A percentile compares a stretch with the other conserved stretches of the same genome.
phyloP scores from a whole-genome alignment of 2,888 invertebrate species.

The Rhogogaster chlorosoma region DNA sequence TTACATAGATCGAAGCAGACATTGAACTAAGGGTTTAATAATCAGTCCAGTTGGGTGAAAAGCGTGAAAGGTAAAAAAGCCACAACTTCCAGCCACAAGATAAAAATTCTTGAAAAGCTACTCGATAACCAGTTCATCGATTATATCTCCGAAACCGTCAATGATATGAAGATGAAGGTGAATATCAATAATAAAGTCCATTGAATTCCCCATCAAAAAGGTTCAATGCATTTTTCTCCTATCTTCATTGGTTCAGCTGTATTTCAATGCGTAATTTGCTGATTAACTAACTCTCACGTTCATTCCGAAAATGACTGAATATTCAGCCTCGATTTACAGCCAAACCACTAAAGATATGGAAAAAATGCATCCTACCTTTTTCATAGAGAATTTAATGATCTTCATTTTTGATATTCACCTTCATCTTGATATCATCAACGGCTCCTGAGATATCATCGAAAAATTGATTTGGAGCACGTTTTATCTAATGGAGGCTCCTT shows the following conservation, averaged over 20 bases:
- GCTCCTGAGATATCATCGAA: neutral
- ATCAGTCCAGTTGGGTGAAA: neutral
- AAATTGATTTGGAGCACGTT: neutral
- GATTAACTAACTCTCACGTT: neutral
- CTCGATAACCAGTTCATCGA: neutral
- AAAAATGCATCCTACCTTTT: neutral
- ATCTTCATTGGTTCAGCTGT: neutral
- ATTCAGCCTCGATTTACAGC: neutral
- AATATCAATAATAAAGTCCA: neutral
- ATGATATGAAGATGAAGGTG: neutral
- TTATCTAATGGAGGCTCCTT: neutral
- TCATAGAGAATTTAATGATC: neutral
- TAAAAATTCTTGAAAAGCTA: neutral
- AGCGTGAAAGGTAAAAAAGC: neutral
- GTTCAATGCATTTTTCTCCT: neutral
- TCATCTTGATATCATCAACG: neutral
- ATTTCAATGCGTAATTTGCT: too few species aligned
- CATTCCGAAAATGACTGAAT: neutral
- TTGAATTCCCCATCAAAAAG: neutral
- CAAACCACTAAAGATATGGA: neutral
- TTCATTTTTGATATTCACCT: neutral
- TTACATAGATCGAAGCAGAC: neutral
- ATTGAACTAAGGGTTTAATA: neutral
- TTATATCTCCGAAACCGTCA: neutral
- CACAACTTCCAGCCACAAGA: neutral